Evolutionary conservation across 2,113 vertebrate species (phyloP), one percentile per base, ranked within the genome.

Genomic region (Dasyprocta punctata): DNA sequence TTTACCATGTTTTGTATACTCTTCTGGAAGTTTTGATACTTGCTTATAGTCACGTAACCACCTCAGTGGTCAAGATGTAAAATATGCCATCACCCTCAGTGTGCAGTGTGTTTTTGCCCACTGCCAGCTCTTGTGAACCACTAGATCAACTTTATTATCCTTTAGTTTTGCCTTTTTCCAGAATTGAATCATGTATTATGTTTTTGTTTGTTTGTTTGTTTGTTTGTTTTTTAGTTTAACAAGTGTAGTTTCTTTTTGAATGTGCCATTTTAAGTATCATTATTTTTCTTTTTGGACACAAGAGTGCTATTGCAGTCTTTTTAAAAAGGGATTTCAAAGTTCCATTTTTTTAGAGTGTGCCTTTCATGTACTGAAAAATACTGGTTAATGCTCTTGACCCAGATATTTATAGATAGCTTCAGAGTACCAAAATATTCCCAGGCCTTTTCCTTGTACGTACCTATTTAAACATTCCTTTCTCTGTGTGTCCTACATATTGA

Each of bases 361-460:
- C 67, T 89, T 93, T 91, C 30, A 94, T 58, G 82, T 69, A 56
- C 33, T 86, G 67, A 86, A 52, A 92, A 92, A 83, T 20, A 82
- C 30, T 90, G n/a, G 30, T 77, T 86, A 5, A 78, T 94, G 13
- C 78, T 81, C 44, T 96, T 44, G 81, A 36, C 41, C 73, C 14
- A 71, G 22, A 10, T 24, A 78, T 54, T 47, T 49, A 41, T 90
- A 47, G n/a, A 71, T 10, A 52, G 7, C 24, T 20, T 80, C 54
- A 88, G 17, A 82, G 28, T 41, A 56, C 7, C 60, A 69, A 52
- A 83, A 61, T 91, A 94, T 87, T 83, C 38, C 60, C 54, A 24
- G 90, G 16, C 12, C 67, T 86, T 73, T 75, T 9, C 54, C 61
- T 80, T 4, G 30, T 36, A 73, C 1, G 13, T 60, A 41, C 49